Evolutionary conservation across 2,113 vertebrate species (phyloP).

Genomic region (Thamnaconus septentrionalis): DNA sequence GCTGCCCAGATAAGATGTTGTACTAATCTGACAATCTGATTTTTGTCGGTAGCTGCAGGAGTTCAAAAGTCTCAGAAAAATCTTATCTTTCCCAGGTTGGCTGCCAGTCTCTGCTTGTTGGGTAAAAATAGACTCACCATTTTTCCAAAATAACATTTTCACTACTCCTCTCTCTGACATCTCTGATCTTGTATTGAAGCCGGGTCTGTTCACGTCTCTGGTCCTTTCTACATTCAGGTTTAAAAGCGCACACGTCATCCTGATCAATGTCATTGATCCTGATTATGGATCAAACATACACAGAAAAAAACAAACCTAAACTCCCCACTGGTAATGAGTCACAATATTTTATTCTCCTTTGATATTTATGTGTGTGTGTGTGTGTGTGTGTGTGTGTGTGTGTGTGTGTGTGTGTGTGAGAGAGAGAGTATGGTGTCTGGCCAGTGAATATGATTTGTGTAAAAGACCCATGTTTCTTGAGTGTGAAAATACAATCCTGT

Average conservation of each 20-base stretch:
- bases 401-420: neutral
- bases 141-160: neutral
- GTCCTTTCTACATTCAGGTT: slow-evolving; percentile 5
- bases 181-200: neutral
- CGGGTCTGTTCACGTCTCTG: neutral
- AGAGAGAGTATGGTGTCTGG: neutral
- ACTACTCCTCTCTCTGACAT: neutral
- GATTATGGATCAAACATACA: slow-evolving; percentile 26
- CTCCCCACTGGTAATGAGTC: slow-evolving; percentile 66
- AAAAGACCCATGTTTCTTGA: neutral
- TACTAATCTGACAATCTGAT: slow-evolving; percentile 5
- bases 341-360: slow-evolving; percentile 49
- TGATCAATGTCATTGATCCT: neutral
- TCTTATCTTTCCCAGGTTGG: neutral
- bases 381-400: slow-evolving; percentile 6
- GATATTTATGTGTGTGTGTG: slow-evolving; percentile 1
- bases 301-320: slow-evolving; percentile 40
- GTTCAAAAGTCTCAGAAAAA: slow-evolving; percentile 1
- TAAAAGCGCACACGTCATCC: too few species aligned
- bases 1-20: slow-evolving; percentile 9
- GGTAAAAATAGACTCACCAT: neutral
- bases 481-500: slow-evolving; percentile 3
- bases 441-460: neutral
- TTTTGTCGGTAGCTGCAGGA: neutral
- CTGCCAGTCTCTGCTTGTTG: neutral